These are phyloP conservation scores for Sylvia atricapilla DNA, from an alignment of 2,113 vertebrate genomes.

Conservation along the genomic window DNA sequence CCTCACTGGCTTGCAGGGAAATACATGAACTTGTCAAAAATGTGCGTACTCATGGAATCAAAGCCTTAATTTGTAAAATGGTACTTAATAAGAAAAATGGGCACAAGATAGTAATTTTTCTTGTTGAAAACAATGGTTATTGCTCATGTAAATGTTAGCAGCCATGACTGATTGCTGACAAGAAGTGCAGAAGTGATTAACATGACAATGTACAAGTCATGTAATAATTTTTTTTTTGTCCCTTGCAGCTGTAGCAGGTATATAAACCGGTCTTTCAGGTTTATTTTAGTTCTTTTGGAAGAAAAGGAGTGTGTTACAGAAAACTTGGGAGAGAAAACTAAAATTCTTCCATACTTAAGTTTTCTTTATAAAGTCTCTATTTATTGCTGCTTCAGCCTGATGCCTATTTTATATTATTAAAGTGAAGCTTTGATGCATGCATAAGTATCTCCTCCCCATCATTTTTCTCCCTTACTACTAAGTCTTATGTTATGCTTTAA, in stretches of 20 bases:
- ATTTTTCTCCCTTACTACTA: background rate
- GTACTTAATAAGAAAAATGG: background rate
- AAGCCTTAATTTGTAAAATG: conserved; percentile 7
- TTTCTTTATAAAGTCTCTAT: background rate
- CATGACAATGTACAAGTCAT: background rate
- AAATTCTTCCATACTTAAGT: background rate
- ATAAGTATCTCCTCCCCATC: background rate
- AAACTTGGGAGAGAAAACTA: background rate
- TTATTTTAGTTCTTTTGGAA: background rate
- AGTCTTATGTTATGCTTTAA: background rate
- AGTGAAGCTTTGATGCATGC: background rate
- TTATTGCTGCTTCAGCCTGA: background rate
- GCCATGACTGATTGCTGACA: background rate
- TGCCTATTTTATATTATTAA: background rate
- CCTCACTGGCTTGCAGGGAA: background rate
- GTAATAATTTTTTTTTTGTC: background rate
- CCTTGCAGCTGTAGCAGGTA: background rate
- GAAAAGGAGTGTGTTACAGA: background rate
- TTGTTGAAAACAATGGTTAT: conserved; percentile 48
- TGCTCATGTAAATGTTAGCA: background rate
- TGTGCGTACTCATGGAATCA: background rate
- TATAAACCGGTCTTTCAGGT: background rate
- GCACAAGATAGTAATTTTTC: conserved; percentile 5
- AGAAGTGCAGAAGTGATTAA: background rate
- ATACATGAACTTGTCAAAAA: background rate